Evolutionary conservation across 2,113 vertebrate species (phyloP).

Genomic region (Nettapus auritus): DNA sequence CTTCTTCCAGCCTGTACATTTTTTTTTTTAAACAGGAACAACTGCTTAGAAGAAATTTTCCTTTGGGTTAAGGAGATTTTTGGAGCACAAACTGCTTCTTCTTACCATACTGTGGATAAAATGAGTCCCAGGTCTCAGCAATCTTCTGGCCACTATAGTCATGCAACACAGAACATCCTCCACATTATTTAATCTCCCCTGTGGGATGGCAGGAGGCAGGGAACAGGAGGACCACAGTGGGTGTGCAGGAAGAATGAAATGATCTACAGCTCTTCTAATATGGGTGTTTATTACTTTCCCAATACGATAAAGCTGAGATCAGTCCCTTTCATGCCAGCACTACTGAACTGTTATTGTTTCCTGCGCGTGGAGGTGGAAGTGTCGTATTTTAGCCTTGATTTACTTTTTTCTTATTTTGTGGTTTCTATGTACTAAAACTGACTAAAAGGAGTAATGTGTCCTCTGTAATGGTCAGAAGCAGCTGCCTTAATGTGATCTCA

Average conservation of each 20-base stretch:
- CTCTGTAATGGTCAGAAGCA: not conserved
- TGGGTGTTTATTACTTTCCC: slow-evolving; percentile 29
- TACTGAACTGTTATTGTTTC: slow-evolving; percentile 11
- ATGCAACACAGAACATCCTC: not conserved
- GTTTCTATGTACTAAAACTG: slow-evolving; percentile 17
- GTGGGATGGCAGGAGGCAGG: not conserved
- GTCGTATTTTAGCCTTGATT: not conserved
- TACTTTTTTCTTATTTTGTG: not conserved
- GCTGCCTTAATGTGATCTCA: slow-evolving; percentile 24
- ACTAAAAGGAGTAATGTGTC: not conserved
- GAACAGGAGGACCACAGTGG: not conserved
- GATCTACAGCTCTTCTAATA: slow-evolving; percentile 5
- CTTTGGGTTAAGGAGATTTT: not conserved
- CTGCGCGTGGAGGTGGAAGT: slow-evolving; percentile 51
- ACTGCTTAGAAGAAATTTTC: not conserved
- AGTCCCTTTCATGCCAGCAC: slow-evolving; percentile 37
- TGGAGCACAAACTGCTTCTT: not conserved
- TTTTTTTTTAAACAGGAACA: not conserved
- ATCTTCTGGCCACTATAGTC: not conserved
- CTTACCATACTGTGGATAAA: not conserved
- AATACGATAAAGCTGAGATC: slow-evolving; percentile 25
- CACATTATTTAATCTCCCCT: not conserved
- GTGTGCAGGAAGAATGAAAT: not conserved
- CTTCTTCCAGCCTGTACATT: not conserved
- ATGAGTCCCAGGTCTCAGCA: not conserved